phyloP scores from a whole-genome alignment of 1,140 invertebrate species.

The Meloidogyne chitwoodi region DNA sequence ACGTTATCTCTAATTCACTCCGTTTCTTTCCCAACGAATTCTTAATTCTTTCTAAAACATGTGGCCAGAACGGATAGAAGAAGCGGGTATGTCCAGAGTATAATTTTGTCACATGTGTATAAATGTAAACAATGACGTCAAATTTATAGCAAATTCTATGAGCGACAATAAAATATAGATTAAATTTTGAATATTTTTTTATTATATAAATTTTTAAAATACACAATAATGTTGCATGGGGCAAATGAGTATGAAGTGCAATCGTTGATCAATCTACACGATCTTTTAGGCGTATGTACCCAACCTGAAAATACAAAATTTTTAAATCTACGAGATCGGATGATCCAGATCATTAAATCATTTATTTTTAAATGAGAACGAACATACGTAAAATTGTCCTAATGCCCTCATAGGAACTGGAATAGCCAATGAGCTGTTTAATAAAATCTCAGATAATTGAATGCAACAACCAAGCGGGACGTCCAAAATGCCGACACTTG shows the following conservation, averaged over 20 bases:
- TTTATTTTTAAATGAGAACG: not conserved
- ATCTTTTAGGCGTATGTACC: slow-evolving; percentile 30
- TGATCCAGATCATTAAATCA: not conserved
- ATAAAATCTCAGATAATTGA: slow-evolving; percentile 34
- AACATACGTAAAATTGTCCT: slow-evolving; percentile 49
- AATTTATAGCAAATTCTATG: too few relatives aligned
- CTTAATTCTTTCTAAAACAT: too few relatives aligned
- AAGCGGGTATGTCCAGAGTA: too few relatives aligned
- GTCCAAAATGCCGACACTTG: slow-evolving; percentile 50
- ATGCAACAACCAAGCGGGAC: slow-evolving; percentile 39
- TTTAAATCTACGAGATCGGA: too few relatives aligned
- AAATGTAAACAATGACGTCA: too few relatives aligned
- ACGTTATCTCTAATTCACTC: too few relatives aligned
- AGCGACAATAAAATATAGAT: too few relatives aligned
- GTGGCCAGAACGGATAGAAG: too few relatives aligned
- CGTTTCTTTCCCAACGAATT: too few relatives aligned
- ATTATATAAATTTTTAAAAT: not conserved
- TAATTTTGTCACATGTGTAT: too few relatives aligned
- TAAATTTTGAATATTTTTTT: too few relatives aligned
- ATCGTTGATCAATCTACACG: slow-evolving; percentile 17
- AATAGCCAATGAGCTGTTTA: slow-evolving; percentile 37
- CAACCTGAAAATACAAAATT: slow-evolving; percentile 24
- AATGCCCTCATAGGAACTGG: slow-evolving; percentile 42
- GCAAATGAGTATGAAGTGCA: not conserved
- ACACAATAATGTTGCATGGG: not conserved